A percentile compares a stretch with the other conserved stretches of the same genome.
Evolutionary conservation across 2,888 invertebrate genomes (phyloP).

Genomic region (Rhingia rostrata): DNA sequence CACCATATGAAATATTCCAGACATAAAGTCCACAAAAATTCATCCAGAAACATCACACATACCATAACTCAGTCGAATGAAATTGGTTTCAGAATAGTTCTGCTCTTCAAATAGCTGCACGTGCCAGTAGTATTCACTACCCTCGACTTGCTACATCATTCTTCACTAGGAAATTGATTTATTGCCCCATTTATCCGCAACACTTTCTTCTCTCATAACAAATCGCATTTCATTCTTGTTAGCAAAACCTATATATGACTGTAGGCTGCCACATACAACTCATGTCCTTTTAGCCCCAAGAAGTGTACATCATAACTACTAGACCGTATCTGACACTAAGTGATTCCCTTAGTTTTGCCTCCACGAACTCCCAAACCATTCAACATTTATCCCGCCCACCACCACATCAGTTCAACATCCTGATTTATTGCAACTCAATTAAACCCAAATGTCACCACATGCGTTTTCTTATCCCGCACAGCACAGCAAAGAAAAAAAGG

Average conservation of each 20-base stretch:
- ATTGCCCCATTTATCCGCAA: constrained; percentile 47
- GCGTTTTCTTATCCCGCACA: constrained; percentile 41
- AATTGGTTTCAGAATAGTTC: too few species aligned
- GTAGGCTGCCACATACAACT: constrained; percentile 24
- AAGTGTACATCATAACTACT: constrained; percentile 52
- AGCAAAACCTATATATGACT: constrained; percentile 33
- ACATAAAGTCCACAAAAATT: too few species aligned
- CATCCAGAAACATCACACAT: too few species aligned
- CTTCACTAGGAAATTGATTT: constrained; percentile 55
- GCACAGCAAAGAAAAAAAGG: constrained; percentile 12
- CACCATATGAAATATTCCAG: too few species aligned
- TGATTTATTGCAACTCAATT: constrained; percentile 74
- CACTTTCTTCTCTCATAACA: constrained; percentile 56
- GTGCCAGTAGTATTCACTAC: neutral
- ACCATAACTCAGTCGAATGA: too few species aligned
- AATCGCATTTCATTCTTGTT: constrained; percentile 46
- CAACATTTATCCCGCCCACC: neutral
- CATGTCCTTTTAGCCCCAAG: constrained; percentile 31
- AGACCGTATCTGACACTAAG: constrained; percentile 66
- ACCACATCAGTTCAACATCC: constrained; percentile 10
- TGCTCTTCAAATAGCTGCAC: too few species aligned
- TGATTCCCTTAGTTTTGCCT: constrained; percentile 35
- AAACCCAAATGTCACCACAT: constrained; percentile 71
- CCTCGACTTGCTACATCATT: neutral
- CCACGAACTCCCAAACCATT: constrained; percentile 11